Conservation (phyloP, 1,140 invertebrate species). For the Procambarus clarkii region DNA sequence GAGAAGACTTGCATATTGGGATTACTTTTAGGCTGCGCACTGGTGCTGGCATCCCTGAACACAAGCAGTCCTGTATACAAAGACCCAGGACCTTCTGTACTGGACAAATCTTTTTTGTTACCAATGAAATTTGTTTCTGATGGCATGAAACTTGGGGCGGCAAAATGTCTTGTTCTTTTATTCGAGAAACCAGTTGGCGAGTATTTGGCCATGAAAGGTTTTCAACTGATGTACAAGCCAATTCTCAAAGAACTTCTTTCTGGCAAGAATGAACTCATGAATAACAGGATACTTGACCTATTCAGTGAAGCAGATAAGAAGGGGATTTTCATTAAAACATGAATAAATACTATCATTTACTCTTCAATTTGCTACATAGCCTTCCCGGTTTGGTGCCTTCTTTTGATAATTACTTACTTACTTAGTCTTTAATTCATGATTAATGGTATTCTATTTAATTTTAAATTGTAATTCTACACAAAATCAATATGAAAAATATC, state of each 20-base stretch:
- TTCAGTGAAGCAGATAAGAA: conserved; percentile 40
- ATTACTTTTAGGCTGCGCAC: background rate
- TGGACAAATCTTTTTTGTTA: conserved; percentile 13
- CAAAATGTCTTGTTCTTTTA: background rate
- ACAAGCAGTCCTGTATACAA: conserved; percentile 11
- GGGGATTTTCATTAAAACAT: background rate
- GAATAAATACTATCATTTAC: no score
- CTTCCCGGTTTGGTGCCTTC: no score
- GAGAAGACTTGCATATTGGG: background rate
- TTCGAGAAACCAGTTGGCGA: background rate
- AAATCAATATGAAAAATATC: no score
- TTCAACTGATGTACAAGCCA: background rate
- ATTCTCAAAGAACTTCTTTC: conserved; percentile 1
- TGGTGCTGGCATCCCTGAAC: conserved; percentile 4
- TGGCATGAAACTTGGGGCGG: conserved; percentile 14
- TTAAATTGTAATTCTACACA: no score
- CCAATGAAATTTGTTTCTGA: background rate
- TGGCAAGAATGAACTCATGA: conserved; percentile 31
- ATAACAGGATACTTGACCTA: conserved; percentile 10
- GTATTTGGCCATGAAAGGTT: background rate
- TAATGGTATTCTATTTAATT: no score
- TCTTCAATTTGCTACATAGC: no score
- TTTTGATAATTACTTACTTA: no score
- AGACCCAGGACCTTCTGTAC: background rate
- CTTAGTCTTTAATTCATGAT: no score